phyloP scores from a whole-genome alignment of 2,113 vertebrate species.

The Rattus rattus region DNA sequence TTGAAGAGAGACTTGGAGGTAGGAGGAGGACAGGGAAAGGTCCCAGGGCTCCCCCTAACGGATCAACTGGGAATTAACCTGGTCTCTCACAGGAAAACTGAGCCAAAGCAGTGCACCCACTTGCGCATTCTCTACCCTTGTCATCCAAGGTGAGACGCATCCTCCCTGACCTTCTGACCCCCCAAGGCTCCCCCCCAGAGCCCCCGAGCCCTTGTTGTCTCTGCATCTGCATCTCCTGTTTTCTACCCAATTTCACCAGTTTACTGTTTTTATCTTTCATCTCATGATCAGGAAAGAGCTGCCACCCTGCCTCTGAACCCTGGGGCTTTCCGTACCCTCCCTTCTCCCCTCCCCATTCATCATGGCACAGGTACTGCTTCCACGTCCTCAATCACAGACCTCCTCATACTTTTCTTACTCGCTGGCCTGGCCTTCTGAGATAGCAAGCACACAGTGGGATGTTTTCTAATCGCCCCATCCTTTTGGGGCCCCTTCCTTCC shows the following conservation, averaged over 20 bases:
- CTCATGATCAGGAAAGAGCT: background rate
- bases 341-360: rapidly evolving
- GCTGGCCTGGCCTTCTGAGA: background rate
- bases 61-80: background rate
- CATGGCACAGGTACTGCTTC: background rate
- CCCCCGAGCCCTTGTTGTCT: background rate
- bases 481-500: background rate
- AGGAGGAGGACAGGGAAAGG: background rate
- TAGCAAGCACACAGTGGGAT: too few species aligned
- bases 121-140: background rate
- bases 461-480: background rate
- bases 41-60: background rate
- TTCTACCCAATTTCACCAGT: too few species aligned
- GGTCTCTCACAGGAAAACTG: background rate
- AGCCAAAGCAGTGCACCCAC: rapidly evolving
- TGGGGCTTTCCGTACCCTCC: background rate
- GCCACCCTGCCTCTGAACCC: rapidly evolving
- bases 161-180: too few species aligned
- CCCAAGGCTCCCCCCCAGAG: background rate
- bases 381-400: too few species aligned
- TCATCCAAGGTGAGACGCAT: background rate
- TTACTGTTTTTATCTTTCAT: background rate
- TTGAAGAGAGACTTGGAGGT: background rate
- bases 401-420: rapidly evolving
- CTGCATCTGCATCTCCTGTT: background rate